These are phyloP conservation scores for Chrysolina americana DNA, from an alignment of 2,888 invertebrate species.

Conservation along the genomic window DNA sequence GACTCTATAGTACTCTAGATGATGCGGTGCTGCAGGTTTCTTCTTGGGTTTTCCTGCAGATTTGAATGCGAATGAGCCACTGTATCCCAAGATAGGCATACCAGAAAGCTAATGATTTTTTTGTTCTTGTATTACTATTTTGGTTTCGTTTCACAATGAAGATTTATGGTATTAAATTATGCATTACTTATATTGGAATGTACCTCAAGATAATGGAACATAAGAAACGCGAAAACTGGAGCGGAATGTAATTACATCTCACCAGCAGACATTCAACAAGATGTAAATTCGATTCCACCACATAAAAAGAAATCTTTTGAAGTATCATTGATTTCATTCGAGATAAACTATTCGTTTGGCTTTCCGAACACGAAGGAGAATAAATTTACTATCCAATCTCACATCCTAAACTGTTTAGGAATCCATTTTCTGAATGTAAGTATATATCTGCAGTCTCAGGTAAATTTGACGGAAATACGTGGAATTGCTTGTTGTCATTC, in stretches of 20 bases:
- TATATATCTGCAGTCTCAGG: slow-evolving; percentile 7
- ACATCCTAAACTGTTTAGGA: background rate
- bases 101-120: no score
- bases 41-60: no score
- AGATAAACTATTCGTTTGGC: background rate
- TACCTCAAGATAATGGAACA: background rate
- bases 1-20: no score
- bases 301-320: background rate
- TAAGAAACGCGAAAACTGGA: background rate
- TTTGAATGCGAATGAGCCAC: no score
- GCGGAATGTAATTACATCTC: background rate
- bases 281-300: background rate
- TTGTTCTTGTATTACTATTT: no score
- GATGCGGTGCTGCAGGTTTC: no score
- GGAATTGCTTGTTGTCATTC: background rate
- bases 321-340: background rate
- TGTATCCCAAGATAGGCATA: no score
- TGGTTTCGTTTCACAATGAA: no score
- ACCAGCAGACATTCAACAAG: background rate
- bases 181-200: background rate
- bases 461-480: slow-evolving; percentile 8
- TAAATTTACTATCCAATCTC: slow-evolving; percentile 3
- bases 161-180: no score
- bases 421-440: slow-evolving; percentile 1
- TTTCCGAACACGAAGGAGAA: background rate